phyloP scores from a whole-genome alignment of 2,113 vertebrate species.

The Mus pahari region DNA sequence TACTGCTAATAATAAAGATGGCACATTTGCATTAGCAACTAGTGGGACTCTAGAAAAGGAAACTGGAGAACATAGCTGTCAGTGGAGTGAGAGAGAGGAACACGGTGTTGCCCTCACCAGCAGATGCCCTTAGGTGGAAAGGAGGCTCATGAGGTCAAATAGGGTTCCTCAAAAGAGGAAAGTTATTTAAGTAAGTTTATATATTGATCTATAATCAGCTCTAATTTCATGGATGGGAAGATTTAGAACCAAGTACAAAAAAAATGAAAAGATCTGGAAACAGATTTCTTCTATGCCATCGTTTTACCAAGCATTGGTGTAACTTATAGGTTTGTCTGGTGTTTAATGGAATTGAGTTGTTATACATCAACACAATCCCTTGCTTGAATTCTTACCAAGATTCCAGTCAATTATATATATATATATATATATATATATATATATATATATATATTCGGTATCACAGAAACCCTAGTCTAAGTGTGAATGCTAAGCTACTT shows the following conservation, averaged over 20 bases:
- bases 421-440: too few relatives aligned
- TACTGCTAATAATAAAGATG: conserved; percentile 62
- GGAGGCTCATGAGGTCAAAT: background rate
- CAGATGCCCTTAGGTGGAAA: background rate
- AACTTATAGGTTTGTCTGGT: background rate
- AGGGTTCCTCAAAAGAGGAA: background rate
- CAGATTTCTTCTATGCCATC: background rate
- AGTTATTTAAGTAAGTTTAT: background rate
- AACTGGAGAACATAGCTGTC: background rate
- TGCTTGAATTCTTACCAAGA: background rate
- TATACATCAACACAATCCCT: background rate
- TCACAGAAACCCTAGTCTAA: background rate
- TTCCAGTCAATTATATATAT: background rate
- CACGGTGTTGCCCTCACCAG: background rate
- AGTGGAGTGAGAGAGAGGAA: background rate
- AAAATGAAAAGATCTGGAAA: background rate
- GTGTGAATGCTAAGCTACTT: background rate
- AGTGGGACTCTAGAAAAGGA: conserved; percentile 55
- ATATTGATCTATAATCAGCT: background rate
- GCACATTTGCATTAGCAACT: conserved; percentile 34
- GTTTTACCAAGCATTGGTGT: background rate
- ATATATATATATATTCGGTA: background rate
- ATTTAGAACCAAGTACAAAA: conserved; percentile 8
- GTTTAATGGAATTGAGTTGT: background rate
- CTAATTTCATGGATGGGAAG: conserved; percentile 8